A percentile compares a stretch with the other conserved stretches of the same genome.
Conservation (phyloP, 2,888 invertebrate species). For the Diaprepes abbreviatus region DNA sequence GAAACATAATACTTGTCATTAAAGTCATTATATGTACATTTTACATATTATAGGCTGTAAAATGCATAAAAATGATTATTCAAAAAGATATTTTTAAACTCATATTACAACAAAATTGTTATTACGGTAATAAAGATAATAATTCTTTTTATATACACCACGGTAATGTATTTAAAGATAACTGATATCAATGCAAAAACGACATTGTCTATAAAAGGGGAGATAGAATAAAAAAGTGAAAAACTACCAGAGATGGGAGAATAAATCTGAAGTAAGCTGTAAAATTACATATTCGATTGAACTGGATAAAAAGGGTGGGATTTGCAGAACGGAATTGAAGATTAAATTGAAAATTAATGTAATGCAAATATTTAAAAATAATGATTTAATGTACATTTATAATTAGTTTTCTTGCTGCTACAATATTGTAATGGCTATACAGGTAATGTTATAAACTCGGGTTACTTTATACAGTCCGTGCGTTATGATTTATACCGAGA, state of each 20-base stretch:
- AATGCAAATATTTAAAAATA: constrained; percentile 51
- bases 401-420: no score
- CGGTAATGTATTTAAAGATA: not conserved
- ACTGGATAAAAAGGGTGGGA: constrained; percentile 30
- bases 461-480: no score
- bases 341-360: constrained; percentile 50
- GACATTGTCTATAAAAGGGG: constrained; percentile 4
- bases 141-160: not conserved
- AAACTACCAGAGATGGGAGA: constrained; percentile 29
- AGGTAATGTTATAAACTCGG: no score
- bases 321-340: constrained; percentile 20
- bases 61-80: not conserved
- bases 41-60: no score
- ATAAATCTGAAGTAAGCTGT: constrained; percentile 44
- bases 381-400: no score
- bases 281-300: constrained; percentile 46
- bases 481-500: no score
- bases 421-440: no score
- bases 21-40: no score
- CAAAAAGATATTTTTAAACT: no score
- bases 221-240: constrained; percentile 19
- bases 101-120: no score
- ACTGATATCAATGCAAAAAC: constrained; percentile 10
- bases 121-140: constrained; percentile 2
- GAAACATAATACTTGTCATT: no score